Evolutionary conservation across 1,140 invertebrate species (phyloP).

Genomic region (Hypothenemus hampei): DNA sequence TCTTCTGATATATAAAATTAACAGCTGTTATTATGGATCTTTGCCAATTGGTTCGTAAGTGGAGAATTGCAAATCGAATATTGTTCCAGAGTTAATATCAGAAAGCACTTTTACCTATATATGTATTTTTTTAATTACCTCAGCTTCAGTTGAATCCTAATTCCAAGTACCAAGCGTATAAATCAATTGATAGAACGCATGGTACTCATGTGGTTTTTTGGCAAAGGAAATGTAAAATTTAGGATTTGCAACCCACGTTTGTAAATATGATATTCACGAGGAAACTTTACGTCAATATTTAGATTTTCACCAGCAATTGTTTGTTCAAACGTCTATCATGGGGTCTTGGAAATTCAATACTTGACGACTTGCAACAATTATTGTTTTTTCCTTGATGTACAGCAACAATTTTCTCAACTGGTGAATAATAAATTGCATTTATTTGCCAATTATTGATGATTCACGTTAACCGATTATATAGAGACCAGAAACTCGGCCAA

Average conservation of each 20-base stretch:
- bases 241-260: background rate
- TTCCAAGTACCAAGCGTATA: slow-evolving; percentile 1
- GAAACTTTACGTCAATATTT: slow-evolving; percentile 11
- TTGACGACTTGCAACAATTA: too few relatives aligned
- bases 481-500: background rate
- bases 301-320: slow-evolving; percentile 4
- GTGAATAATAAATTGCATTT: too few relatives aligned
- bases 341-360: too few relatives aligned
- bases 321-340: slow-evolving; percentile 8
- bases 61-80: slow-evolving; percentile 16
- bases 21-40: slow-evolving; percentile 33
- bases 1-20: slow-evolving; percentile 31
- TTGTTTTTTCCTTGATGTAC: too few relatives aligned
- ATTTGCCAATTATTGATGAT: too few relatives aligned
- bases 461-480: background rate
- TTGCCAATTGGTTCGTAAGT: slow-evolving; percentile 28
- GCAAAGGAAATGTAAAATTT: background rate
- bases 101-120: slow-evolving; percentile 2
- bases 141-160: too few relatives aligned
- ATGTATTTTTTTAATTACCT: background rate
- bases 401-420: too few relatives aligned
- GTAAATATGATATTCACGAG: slow-evolving; percentile 1
- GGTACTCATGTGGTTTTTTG: background rate
- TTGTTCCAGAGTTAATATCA: slow-evolving; percentile 19
- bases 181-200: slow-evolving; percentile 1